Conservation (phyloP, 1,140 invertebrate species). For the Eriocheir sinensis region DNA sequence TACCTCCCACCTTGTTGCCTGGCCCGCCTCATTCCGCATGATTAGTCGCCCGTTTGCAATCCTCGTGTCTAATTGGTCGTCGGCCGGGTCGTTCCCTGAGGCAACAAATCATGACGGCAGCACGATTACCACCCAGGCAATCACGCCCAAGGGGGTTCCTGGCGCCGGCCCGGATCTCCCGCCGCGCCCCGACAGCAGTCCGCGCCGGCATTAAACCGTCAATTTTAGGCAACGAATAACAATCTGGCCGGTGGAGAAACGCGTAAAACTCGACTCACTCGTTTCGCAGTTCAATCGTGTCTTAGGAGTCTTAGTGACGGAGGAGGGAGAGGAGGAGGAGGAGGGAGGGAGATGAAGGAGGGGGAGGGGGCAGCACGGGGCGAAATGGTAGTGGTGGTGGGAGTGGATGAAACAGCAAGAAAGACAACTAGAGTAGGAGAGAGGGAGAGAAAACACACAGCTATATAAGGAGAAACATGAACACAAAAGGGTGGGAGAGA, state of each 20-base stretch:
- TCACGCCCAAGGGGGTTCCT: conserved; percentile 63
- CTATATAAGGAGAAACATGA: too few relatives aligned
- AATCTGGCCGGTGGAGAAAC: conserved; percentile 47
- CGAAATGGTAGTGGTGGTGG: not conserved
- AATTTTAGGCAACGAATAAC: conserved; percentile 72
- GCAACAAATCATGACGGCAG: conserved; percentile 75
- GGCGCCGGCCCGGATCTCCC: conserved; percentile 50
- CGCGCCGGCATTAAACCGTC: conserved; percentile 67
- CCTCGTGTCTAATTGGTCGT: conserved; percentile 74
- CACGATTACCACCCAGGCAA: conserved; percentile 71
- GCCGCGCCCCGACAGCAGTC: conserved; percentile 54
- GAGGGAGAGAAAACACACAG: too few relatives aligned
- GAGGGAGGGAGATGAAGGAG: not conserved
- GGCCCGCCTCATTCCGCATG: conserved; percentile 67
- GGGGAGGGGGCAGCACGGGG: not conserved
- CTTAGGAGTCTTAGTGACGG: conserved; percentile 10
- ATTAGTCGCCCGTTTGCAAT: conserved; percentile 75
- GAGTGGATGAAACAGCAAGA: too few relatives aligned
- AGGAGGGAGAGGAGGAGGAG: not conserved
- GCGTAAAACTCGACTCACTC: conserved; percentile 60
- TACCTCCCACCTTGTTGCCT: conserved; percentile 49
- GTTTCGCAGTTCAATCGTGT: conserved; percentile 64
- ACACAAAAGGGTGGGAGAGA: too few relatives aligned
- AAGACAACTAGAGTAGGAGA: too few relatives aligned
- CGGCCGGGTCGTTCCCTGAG: conserved; percentile 67